Evolutionary conservation across 2,797 vertebrate species (phyloP), one percentile per base, ranked within the genome.

Genomic region (Oreochromis grahami): DNA sequence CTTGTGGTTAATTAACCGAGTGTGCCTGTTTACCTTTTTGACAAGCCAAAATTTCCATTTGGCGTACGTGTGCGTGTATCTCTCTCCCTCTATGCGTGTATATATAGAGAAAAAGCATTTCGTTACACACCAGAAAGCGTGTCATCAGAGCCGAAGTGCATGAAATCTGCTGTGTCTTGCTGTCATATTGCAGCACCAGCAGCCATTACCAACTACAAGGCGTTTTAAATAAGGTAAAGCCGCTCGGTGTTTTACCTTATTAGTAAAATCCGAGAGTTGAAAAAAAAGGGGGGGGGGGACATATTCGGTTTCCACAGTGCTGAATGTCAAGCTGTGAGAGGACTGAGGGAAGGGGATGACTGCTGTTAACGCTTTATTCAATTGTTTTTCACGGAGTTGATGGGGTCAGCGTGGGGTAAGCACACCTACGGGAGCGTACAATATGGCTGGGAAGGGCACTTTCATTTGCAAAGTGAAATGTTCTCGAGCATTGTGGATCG

Each of bases 391-490:
- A 82, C 87, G 60, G 88, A 89, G 85, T 83, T 94, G 93, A 94
- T 94, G 89, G 93, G 92, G 94, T 96, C 94, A 95, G 92, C 92
- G 79, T 94, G 95, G 91, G 94, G 94, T 94, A 88, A 93, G 88
- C 90, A 86, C 92, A 91, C 86, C 79, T 48, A 58, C 83, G 83
- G 86, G 84, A 81, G 26, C 77, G 74, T 91, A 92, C 92, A 93
- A 79, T 89, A 68, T 90, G 89, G 58, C 55, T 14, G 82, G 87
- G 87, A 86, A 89, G 84, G 85, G 34, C 89, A 91, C 88, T 94
- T 95, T 94, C 93, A 95, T 92, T 93, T 95, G 93, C 91, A 93
- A 89, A 93, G 92, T 88, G 88, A 86, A 87, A 93, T 92, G 84
- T 90, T 87, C 92, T 90, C 76, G 76, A 55, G 86, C 70, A 90